Conservation (phyloP, 2,797 vertebrate genomes). For the Gorsachius magnificus region DNA sequence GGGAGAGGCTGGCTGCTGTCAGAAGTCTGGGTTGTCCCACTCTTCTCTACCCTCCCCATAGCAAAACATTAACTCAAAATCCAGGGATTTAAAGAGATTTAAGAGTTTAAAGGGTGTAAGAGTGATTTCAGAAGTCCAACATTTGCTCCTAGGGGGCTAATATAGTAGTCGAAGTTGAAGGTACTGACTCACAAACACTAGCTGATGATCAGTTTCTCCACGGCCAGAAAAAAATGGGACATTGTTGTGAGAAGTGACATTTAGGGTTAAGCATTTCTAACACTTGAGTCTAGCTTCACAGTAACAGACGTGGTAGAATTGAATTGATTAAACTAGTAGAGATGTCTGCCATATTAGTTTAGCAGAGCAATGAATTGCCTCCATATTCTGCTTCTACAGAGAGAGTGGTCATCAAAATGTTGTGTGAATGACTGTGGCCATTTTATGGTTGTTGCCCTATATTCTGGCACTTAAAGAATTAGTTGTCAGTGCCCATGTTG, state of each 20-base stretch:
- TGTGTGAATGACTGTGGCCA: neutral
- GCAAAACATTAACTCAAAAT: neutral
- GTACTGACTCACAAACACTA: neutral
- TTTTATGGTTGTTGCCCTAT: neutral
- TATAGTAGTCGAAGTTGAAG: neutral
- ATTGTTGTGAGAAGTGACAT: neutral
- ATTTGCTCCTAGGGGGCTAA: neutral
- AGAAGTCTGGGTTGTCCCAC: neutral
- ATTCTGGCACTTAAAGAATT: neutral
- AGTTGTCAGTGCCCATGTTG: neutral
- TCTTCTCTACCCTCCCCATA: neutral
- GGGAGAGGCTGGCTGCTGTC: neutral
- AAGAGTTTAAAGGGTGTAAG: neutral
- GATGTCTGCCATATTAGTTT: neutral
- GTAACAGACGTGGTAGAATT: neutral
- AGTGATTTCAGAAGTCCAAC: neutral
- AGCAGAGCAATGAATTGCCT: neutral
- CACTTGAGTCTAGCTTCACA: neutral
- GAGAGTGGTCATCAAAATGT: neutral
- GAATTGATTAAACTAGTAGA: neutral
- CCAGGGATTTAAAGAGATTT: neutral
- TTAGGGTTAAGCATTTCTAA: neutral
- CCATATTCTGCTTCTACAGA: neutral
- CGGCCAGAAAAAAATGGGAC: neutral
- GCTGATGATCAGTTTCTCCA: neutral